A percentile compares a stretch with the other conserved stretches of the same genome.
Conservation (phyloP, 1,140 invertebrate genomes). For the Tribolium madens region DNA sequence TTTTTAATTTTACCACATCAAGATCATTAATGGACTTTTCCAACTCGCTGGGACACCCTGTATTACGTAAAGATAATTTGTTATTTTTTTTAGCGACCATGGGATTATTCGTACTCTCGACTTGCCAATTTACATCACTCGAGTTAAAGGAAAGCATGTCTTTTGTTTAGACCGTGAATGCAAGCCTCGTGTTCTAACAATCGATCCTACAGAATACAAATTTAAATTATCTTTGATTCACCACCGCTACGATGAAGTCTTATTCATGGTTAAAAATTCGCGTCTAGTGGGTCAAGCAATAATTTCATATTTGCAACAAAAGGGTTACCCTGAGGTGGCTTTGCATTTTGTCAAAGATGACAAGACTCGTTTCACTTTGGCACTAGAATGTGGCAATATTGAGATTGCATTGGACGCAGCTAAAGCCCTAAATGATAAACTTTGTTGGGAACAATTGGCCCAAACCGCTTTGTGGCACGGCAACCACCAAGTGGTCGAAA, state of each 20-base stretch:
- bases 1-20: conserved; percentile 13
- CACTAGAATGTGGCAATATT: conserved; percentile 98
- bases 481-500: conserved; percentile 97
- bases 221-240: conserved; percentile 98
- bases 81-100: conserved; percentile 78
- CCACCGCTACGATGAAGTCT: conserved; percentile 96
- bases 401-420: conserved; percentile 96
- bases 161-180: conserved; percentile 97
- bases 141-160: conserved; percentile 91
- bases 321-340: conserved; percentile 99
- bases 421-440: conserved; percentile 91
- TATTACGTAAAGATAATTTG: not conserved
- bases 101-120: conserved; percentile 98
- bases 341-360: conserved; percentile 99
- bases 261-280: conserved; percentile 97
- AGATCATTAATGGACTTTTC: too few species aligned
- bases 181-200: conserved; percentile 88
- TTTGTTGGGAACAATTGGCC: conserved; percentile 97
- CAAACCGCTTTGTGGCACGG: conserved; percentile 94
- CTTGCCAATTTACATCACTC: conserved; percentile 95
- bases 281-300: conserved; percentile 98
- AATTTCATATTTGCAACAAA: conserved; percentile 98
- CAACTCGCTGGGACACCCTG: too few species aligned
- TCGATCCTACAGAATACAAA: conserved; percentile 98
- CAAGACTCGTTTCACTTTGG: conserved; percentile 95